Evolutionary conservation across 2,113 vertebrate species (phyloP), one percentile per base, ranked within the genome.

Genomic region (Terrapene triunguis): DNA sequence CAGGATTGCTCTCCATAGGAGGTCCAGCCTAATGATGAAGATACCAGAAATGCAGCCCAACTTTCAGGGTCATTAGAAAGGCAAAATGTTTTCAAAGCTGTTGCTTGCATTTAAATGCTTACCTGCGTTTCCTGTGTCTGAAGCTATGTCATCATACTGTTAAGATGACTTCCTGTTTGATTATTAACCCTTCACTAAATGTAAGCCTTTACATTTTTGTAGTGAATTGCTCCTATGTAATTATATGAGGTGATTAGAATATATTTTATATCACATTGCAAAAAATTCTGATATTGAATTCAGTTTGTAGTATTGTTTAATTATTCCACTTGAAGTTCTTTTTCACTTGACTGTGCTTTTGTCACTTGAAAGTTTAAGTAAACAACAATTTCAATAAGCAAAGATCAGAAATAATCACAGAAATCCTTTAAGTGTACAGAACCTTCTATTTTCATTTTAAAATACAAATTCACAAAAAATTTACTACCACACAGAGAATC

Each of bases 341-440:
- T 79, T 92, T 82, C 48, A 87, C 83, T 93, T 96, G 44, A 69
- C 82, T 95, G 3, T 91, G 47, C 11, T 29, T 95, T 92, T 96
- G 55, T 94, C 89, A 93, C 35, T 87, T 96, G 29, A 90, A 87
- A 93, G 6, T 94, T 92, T 27, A 95, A 97, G 42, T 57, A 44
- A 97, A 91, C 22, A 88, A 82, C 29, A 42, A 27, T 87, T 95
- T 93, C 53, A 44, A 76, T 94, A 85, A 83, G 11, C 44, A 35
- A 87, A 83, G 10, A 47, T 89, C 79, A 94, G 57, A 94, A 93
- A 91, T 96, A 96, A 94, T 95, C 50, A 92, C 86, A 19, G 82
- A 92, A 81, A 74, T 38, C 3, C 42, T 13, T 44, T 59, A 95
- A 80, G 32, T 79, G 88, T 84, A 47, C 19, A 94, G 50, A 89